Evolutionary conservation across 1,140 invertebrate species (phyloP).

Genomic region (Oreohelix idahoensis): DNA sequence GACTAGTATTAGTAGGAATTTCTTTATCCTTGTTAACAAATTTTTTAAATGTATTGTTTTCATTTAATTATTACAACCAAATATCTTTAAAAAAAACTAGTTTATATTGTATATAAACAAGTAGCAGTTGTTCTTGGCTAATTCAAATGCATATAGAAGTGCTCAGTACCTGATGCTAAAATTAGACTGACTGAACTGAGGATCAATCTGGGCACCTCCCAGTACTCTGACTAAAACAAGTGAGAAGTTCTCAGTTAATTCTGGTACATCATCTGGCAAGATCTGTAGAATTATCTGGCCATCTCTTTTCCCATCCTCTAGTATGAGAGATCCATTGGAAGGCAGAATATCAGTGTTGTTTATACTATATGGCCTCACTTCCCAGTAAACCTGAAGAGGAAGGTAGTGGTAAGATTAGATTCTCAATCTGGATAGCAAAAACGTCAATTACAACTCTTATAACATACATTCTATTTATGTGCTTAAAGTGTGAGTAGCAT

Average conservation of each 20-base stretch:
- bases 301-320: constrained; percentile 53
- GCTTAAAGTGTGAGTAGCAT: too few relatives aligned
- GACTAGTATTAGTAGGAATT: too few relatives aligned
- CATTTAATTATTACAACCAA: too few relatives aligned
- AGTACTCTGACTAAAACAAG: constrained; percentile 55
- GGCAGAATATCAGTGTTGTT: constrained; percentile 55
- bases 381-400: constrained; percentile 62
- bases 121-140: too few relatives aligned
- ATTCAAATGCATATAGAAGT: too few relatives aligned
- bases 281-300: constrained; percentile 58
- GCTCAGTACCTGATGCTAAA: constrained; percentile 68
- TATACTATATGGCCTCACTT: constrained; percentile 51
- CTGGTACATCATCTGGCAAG: constrained; percentile 64
- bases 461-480: too few relatives aligned
- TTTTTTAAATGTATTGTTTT: too few relatives aligned
- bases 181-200: constrained; percentile 48
- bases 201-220: constrained; percentile 68
- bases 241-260: constrained; percentile 64
- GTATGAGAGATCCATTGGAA: constrained; percentile 54
- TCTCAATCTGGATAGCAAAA: background rate
- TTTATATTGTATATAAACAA: too few relatives aligned
- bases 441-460: too few relatives aligned
- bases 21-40: too few relatives aligned
- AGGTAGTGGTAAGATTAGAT: background rate
- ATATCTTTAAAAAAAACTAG: too few relatives aligned